Percentiles rank a stretch among this genome's conserved stretches.
Conservation (phyloP, 2,888 invertebrate genomes). For the Papilio protenor region DNA sequence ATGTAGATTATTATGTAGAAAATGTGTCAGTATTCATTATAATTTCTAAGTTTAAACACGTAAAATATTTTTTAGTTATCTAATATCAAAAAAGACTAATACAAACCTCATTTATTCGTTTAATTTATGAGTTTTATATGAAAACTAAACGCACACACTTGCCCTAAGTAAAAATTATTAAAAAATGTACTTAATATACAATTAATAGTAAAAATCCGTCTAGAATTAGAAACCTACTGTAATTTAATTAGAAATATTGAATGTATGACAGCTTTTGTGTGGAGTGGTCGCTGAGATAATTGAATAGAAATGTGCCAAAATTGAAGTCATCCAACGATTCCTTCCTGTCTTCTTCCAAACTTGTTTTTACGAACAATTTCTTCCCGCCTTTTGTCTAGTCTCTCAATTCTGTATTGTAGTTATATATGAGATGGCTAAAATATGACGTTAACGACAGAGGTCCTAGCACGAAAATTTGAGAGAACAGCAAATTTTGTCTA, state of each 20-base stretch:
- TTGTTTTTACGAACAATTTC: conserved; percentile 8
- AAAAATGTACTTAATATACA: not conserved
- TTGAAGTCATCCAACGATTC: not conserved
- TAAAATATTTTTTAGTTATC: not conserved
- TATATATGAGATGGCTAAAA: not conserved
- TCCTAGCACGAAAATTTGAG: no score
- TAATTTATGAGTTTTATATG: not conserved
- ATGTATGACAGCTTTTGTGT: not conserved
- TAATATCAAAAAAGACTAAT: not conserved
- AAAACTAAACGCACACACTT: conserved; percentile 10
- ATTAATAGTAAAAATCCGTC: not conserved
- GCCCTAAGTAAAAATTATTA: not conserved
- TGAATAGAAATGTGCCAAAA: conserved; percentile 34
- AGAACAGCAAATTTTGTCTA: no score
- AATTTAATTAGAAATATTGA: not conserved
- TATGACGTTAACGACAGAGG: not conserved
- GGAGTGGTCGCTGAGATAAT: not conserved
- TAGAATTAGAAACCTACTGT: not conserved
- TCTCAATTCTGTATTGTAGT: conserved; percentile 31
- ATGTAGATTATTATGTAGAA: conserved; percentile 9
- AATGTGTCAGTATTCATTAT: conserved; percentile 17
- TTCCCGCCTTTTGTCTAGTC: conserved; percentile 60
- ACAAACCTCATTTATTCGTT: not conserved
- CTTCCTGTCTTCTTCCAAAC: conserved; percentile 30
- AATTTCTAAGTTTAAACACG: not conserved